phyloP scores from a whole-genome alignment of 2,113 vertebrate species.

The Brachypteracias leptosomus region DNA sequence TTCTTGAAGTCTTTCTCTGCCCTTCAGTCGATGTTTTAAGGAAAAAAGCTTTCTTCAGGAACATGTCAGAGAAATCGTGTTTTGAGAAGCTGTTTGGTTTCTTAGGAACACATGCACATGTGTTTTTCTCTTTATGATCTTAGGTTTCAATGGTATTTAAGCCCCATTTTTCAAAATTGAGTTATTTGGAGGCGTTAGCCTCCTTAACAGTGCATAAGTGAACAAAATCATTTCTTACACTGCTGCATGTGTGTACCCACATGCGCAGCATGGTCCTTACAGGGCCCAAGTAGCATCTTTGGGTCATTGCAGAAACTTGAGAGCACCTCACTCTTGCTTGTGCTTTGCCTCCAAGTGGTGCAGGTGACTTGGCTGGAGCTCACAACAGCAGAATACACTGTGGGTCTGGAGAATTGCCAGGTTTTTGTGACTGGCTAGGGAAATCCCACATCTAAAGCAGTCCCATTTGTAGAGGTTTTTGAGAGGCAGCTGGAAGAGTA shows the following conservation, averaged over 20 bases:
- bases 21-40: background rate
- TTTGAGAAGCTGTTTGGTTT: constrained; percentile 28
- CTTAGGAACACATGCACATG: background rate
- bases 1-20: background rate
- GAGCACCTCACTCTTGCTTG: background rate
- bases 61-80: background rate
- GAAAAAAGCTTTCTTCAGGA: background rate
- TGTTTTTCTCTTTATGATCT: constrained; percentile 22
- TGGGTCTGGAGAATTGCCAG: background rate
- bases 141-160: background rate
- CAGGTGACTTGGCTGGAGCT: background rate
- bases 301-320: background rate
- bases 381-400: background rate
- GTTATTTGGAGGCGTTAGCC: background rate
- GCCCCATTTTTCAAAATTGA: background rate
- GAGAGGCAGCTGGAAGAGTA: background rate
- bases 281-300: background rate
- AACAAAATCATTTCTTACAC: background rate
- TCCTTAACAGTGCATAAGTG: background rate
- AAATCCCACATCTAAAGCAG: background rate
- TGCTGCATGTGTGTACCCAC: background rate
- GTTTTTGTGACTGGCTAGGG: background rate
- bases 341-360: background rate
- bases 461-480: background rate
- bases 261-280: background rate